Evolutionary conservation across 2,888 invertebrate species (phyloP), one percentile per base, ranked within the genome.

Genomic region (Apeira syringaria): DNA sequence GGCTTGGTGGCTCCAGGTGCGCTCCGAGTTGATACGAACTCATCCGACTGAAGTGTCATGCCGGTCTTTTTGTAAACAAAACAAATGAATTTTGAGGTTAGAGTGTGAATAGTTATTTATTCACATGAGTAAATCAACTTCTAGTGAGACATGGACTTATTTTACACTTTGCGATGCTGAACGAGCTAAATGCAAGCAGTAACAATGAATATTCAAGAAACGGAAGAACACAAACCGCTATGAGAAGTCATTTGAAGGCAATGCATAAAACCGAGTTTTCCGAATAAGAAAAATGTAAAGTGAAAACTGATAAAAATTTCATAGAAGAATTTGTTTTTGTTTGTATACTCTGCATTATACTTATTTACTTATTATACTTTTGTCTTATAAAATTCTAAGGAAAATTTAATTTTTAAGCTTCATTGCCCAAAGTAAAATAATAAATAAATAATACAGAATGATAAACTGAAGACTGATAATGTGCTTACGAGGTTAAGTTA

Each of bases 81-180:
- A 20, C 17, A 20, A 20, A 7, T 4, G 18, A 20, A 20, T 13
- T 57, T 49, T 54, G 50, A 41, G 45, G 45, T 8, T 50, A 44
- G 34, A 31, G 12, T 28, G 13, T 35, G 25, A 6, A 33, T 22
- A 29, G n/a, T 35, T 34, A 26, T 24, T 9, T 25, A n/a, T 9
- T 15, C 30, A 17, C 24, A 13, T 24, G 24, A 30, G 33, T 24
- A 33, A 13, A 13, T 12, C 13, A 28, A 6, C 1, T 28, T 6
- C 13, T 13, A 28, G 28, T 13, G 28, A 28, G 15, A 13, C 15
- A 13, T 28, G 28, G 28, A 13, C 28, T 28, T 15, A 28, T 28
- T 28, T 28, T 13, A 28, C 28, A 13, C 1, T 13, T 13, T 28
- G 13, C 11, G 28, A 28, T 28, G 28, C 28, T 28, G 28, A 28